Evolutionary conservation across 2,797 vertebrate species (phyloP).

Genomic region (Cyprinella venusta): DNA sequence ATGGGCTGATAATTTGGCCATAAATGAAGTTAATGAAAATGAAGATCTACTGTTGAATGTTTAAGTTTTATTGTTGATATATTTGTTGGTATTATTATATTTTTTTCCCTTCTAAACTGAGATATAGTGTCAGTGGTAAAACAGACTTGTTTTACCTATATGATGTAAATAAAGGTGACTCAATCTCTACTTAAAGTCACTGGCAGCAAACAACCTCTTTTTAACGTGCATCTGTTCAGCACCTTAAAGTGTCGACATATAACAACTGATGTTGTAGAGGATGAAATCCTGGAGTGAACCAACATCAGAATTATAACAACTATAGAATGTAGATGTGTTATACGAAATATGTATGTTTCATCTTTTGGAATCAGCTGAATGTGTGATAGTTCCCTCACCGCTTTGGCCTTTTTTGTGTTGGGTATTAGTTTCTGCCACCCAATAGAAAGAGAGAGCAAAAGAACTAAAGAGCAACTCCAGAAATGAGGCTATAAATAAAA

Average conservation of each 20-base stretch:
- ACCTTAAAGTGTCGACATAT: not conserved
- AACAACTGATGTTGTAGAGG: not conserved
- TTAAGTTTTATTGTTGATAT: not conserved
- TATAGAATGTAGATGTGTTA: not conserved
- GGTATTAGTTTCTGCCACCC: constrained; percentile 57
- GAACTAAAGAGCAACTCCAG: constrained; percentile 64
- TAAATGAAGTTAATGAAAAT: not conserved
- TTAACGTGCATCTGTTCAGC: not conserved
- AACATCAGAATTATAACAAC: not conserved
- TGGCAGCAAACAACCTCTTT: not conserved
- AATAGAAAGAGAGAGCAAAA: constrained; percentile 45
- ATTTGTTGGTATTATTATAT: not conserved
- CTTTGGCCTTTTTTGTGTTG: constrained; percentile 61
- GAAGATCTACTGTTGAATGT: not conserved
- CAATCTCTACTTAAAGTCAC: not conserved
- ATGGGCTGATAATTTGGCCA: not conserved
- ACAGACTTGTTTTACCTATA: not conserved
- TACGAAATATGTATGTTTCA: not conserved
- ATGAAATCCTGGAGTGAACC: not conserved
- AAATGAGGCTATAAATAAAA: constrained; percentile 85
- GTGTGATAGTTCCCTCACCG: not conserved
- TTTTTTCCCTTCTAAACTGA: fast-evolving
- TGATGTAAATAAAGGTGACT: not conserved
- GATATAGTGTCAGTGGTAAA: not conserved
- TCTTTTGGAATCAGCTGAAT: constrained; percentile 10